Conservation (phyloP, 2,797 vertebrate genomes). For the Helostoma temminkii region DNA sequence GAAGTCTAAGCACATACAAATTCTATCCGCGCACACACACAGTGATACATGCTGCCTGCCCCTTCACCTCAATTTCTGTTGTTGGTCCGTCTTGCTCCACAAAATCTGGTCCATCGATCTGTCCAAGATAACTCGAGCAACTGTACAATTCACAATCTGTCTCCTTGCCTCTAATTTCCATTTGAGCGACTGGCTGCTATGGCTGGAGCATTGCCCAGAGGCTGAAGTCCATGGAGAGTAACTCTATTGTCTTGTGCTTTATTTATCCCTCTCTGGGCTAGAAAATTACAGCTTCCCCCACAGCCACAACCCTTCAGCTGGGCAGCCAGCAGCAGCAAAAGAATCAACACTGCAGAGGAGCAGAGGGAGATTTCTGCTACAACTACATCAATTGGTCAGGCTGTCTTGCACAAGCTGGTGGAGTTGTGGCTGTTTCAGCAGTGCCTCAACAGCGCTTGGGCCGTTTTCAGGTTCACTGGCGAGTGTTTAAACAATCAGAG, state of each 20-base stretch:
- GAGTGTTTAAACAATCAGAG: constrained; percentile 31
- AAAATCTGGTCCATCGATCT: constrained; percentile 73
- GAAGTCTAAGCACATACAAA: constrained; percentile 30
- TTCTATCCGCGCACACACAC: constrained; percentile 17
- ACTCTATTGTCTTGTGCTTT: constrained; percentile 79
- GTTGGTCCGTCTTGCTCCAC: constrained; percentile 18
- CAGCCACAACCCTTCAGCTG: constrained; percentile 40
- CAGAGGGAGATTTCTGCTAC: constrained; percentile 39
- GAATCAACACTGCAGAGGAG: constrained; percentile 49
- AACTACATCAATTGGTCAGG: constrained; percentile 35
- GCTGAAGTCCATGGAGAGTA: constrained; percentile 68
- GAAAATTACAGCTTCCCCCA: constrained; percentile 32
- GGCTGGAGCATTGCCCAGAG: constrained; percentile 76
- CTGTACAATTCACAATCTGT: constrained; percentile 79
- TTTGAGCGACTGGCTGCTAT: constrained; percentile 72
- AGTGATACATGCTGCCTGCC: constrained; percentile 33
- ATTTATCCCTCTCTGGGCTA: constrained; percentile 70
- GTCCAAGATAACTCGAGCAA: constrained; percentile 54
- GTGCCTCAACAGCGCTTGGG: constrained; percentile 23
- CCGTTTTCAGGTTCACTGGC: constrained; percentile 41
- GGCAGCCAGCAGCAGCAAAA: constrained; percentile 43
- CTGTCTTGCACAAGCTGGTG: constrained; percentile 20
- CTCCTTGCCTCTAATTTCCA: constrained; percentile 78
- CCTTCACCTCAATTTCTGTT: constrained; percentile 60
- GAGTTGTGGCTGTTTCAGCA: constrained; percentile 9